A percentile compares a stretch with the other conserved stretches of the same genome.
These are phyloP conservation scores for Matsumurasca onukii DNA, from an alignment of 1,140 invertebrate species.

Conservation along the genomic window DNA sequence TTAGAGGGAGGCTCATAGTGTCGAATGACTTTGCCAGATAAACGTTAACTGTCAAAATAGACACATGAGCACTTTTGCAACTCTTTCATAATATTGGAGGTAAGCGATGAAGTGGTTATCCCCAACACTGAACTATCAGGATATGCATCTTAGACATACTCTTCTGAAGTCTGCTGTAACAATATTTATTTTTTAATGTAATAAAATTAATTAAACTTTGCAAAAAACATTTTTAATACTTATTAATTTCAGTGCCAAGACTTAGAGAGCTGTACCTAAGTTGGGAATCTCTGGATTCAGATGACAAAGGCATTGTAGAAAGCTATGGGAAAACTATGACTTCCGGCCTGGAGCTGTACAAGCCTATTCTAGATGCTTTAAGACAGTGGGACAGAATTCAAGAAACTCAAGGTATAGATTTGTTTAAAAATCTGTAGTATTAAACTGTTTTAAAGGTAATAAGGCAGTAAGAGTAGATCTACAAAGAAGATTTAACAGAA, in stretches of 20 bases:
- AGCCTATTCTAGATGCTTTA: neutral
- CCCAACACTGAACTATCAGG: neutral
- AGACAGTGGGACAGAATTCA: constrained; percentile 5
- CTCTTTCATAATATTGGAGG: neutral
- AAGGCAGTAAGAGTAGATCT: too few relatives aligned
- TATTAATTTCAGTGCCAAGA: constrained; percentile 1
- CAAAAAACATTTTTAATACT: neutral
- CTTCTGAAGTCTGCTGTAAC: neutral
- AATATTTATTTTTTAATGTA: neutral
- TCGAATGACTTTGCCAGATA: too few relatives aligned
- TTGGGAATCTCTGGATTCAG: neutral
- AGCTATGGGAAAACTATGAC: neutral
- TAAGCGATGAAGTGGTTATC: neutral
- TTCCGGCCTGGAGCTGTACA: neutral
- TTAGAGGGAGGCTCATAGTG: too few relatives aligned
- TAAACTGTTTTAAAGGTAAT: too few relatives aligned
- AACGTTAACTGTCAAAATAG: too few relatives aligned
- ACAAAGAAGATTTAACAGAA: too few relatives aligned
- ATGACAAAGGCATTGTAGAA: constrained; percentile 2
- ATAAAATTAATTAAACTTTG: neutral
- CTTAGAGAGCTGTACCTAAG: constrained; percentile 10
- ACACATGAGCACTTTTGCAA: too few relatives aligned
- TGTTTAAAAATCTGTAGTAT: too few relatives aligned
- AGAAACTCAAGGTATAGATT: constrained; percentile 16
- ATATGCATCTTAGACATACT: neutral